Base-by-base conservation (phyloP, 1,140 invertebrate genomes). In the Diorhabda elongata region DNA sequence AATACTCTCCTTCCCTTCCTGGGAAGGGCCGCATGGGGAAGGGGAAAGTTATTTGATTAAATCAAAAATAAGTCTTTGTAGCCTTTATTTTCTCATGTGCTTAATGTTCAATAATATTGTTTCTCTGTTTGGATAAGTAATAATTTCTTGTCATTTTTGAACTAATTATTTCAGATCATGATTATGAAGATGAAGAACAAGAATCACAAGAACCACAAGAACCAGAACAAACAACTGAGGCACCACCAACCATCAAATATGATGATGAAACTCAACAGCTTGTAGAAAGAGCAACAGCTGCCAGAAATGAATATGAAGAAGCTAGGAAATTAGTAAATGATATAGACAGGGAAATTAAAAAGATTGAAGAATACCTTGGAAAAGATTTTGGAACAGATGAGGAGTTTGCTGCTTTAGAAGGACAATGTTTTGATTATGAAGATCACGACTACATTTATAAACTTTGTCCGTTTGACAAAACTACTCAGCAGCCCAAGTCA, bases 391-490 rank as follows among this genome's bases (percentile, higher is more conserved):
- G 98, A 1, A 83, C 86, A 1, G 89, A 98, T 61, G 90, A 95
- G 72, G 95, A 97, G 78, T 99, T 92, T 85, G 90, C 92, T 1
- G 82, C 90, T 4, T 80, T 99, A 3, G 91, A 96, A 80, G 95
- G 92, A 4, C 86, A 98, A 75, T 99, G 98, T 78, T 97, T 93
- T 77, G 95, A 98, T 73, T 95, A 87, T 80, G 88, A 90, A 56
- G 96, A 99, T 77, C 86, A 93, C 61, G 97, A 99, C 83, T 99
- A 99, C 82, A 87, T 92, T 6, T 99, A 99, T 80, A 93, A 90
- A 71, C 81, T 99, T 4, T 99, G 98, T 84, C 90, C 96, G 57
- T 99, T 98, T 82, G 94, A 97, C 71, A 90, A 90, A 76, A 89
- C 92, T 2, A 87, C 90, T 5, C 98, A 99, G 79, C 89, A 91